These are phyloP conservation scores for Anagrus nilaparvatae DNA, from an alignment of 1,140 invertebrate genomes.

Conservation along the genomic window DNA sequence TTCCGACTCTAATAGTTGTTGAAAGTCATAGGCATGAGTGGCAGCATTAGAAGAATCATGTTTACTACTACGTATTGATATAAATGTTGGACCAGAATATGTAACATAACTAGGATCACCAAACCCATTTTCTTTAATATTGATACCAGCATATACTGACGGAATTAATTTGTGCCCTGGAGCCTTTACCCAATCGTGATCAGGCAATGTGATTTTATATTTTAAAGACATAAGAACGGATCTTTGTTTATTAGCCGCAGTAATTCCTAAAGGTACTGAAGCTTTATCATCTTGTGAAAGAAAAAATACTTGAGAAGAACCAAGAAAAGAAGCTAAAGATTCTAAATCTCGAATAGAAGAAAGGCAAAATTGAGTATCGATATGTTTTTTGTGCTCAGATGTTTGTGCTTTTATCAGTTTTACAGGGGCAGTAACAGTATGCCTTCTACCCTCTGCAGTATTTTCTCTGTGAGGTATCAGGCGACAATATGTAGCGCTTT, in stretches of 20 bases:
- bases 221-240: conserved; percentile 35
- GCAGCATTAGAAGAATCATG: conserved; percentile 26
- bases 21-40: conserved; percentile 28
- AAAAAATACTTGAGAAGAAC: neutral
- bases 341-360: no score
- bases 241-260: conserved; percentile 26
- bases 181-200: conserved; percentile 35
- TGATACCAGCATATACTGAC: conserved; percentile 16
- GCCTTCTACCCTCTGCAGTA: no score
- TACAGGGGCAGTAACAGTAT: no score
- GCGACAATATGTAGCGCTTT: no score
- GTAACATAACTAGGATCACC: conserved; percentile 21
- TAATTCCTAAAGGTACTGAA: conserved; percentile 21
- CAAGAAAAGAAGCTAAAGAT: no score
- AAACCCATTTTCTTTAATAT: conserved; percentile 17
- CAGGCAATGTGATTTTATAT: conserved; percentile 31
- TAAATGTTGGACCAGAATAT: conserved; percentile 33
- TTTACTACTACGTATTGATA: conserved; percentile 28
- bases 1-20: neutral
- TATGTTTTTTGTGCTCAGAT: no score
- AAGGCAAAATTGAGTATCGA: no score
- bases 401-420: no score
- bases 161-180: conserved; percentile 32
- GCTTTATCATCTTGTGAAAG: conserved; percentile 19
- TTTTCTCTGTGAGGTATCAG: no score